Base-by-base conservation (phyloP, 2,113 vertebrate species). In the Patagioenas fasciata region DNA sequence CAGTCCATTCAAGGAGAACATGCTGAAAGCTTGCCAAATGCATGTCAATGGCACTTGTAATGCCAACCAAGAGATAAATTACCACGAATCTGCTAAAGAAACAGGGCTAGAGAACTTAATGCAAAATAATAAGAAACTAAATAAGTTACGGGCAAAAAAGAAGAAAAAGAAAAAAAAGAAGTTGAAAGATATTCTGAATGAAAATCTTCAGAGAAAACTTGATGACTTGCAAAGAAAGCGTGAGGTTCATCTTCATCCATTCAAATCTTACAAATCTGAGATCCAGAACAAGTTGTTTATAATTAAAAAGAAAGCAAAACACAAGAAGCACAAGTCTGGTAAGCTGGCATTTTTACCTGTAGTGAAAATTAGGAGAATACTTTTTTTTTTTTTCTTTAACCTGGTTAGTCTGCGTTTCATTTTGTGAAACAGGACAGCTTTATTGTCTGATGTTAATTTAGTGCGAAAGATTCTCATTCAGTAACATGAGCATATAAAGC, bases 81-180 rank as follows among this genome's bases (percentile, higher is more conserved):
- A 93, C 94, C 95, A 91, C 9, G 96, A 79, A 92, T 89, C 97
- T 96, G 71, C 92, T 80, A 97, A 96, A 88, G 98, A 98, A 88
- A 80, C 79, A 25, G 54, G 95, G 32, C 82, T 97, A 91, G 96
- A 97, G 32, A 95, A 94, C 58, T 96, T 97, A 2, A 36, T 95
- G 58, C 95, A 40, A 71, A 97, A 91, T 81, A 94, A 89, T 38
- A 97, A 96, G 97, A 98, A 96, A 96, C 79, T 95, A 73, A 97
- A 48, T 94, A 98, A 98, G 80, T 97, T 98, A 81, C 97, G 96
- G 81, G 97, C 97, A 74, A 99, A 98, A 95, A 99, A 99, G 97
- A 99, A 98, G 96, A 99, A 98, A 77, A 98, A 98, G 95, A 99
- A 99, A 97, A 99, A 99, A 98, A 99, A 98, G 97, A 98, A 98